These are phyloP conservation scores for Corythoichthys intestinalis DNA, from an alignment of 2,113 vertebrate species.

Conservation along the genomic window DNA sequence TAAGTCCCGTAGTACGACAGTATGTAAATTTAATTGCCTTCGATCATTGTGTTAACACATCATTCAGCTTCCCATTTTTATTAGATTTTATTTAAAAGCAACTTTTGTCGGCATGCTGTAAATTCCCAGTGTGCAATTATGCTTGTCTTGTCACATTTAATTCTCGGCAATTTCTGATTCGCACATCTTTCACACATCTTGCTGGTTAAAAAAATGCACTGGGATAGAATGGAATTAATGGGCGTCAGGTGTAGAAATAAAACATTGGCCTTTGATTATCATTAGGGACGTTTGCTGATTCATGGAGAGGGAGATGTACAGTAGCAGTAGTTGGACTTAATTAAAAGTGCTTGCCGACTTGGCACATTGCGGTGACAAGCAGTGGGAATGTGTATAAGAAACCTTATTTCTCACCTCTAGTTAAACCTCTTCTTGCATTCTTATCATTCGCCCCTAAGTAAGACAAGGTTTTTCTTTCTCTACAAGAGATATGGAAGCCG, in stretches of 20 bases:
- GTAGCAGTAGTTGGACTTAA: constrained; percentile 57
- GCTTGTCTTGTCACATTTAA: constrained; percentile 16
- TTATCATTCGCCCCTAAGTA: constrained; percentile 68
- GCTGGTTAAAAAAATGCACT: constrained; percentile 30
- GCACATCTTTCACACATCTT: constrained; percentile 24
- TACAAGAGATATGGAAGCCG: neutral
- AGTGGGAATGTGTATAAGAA: constrained; percentile 57
- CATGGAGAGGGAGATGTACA: constrained; percentile 48
- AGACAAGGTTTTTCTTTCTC: constrained; percentile 19
- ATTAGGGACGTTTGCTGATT: constrained; percentile 61
- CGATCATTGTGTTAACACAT: neutral
- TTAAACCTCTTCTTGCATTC: constrained; percentile 60
- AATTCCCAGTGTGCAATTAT: constrained; percentile 5
- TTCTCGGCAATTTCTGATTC: constrained; percentile 12
- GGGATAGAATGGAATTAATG: constrained; percentile 46
- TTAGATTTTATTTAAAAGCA: constrained; percentile 11
- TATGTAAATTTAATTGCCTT: constrained; percentile 26
- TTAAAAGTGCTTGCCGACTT: constrained; percentile 67
- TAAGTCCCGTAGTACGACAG: constrained; percentile 37
- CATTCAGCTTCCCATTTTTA: constrained; percentile 14
- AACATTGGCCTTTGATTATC: constrained; percentile 56
- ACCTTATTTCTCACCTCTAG: constrained; percentile 56
- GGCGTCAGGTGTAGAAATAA: constrained; percentile 42
- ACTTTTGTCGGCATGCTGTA: neutral
- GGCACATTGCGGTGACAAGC: constrained; percentile 68